Conservation (phyloP, 1,140 invertebrate species). For the Chymomyza costata region DNA sequence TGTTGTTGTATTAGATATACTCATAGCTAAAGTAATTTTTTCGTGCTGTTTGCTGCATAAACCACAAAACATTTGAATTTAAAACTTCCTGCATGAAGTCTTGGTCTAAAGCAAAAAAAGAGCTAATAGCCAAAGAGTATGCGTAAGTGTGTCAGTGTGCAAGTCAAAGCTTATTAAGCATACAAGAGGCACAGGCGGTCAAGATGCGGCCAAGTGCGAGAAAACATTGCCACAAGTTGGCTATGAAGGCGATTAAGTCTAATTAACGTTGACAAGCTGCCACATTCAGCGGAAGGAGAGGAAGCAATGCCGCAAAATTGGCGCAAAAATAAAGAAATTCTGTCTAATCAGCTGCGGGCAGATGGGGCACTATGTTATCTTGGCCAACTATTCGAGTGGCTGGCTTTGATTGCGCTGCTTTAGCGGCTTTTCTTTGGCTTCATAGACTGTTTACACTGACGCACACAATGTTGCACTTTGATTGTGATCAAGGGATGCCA, state of each 20-base stretch:
- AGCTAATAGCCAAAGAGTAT: constrained; percentile 1
- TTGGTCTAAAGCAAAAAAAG: constrained; percentile 31
- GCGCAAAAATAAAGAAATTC: constrained; percentile 40
- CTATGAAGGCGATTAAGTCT: constrained; percentile 37
- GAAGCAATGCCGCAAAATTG: constrained; percentile 39
- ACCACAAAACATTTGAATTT: constrained; percentile 31
- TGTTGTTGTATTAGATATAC: too few species aligned
- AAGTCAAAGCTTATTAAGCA: constrained; percentile 35
- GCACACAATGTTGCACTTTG: too few species aligned
- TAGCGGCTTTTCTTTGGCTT: too few species aligned
- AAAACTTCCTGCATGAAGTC: constrained; percentile 34
- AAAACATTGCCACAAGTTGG: neutral
- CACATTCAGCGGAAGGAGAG: too few species aligned
- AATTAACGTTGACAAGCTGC: constrained; percentile 50
- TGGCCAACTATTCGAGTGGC: neutral
- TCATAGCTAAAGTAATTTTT: too few species aligned
- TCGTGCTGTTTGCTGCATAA: constrained; percentile 47
- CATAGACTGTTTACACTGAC: too few species aligned
- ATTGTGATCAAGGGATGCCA: too few species aligned
- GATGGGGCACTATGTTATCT: too few species aligned
- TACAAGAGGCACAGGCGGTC: neutral
- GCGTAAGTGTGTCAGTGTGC: constrained; percentile 34
- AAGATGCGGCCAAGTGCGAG: constrained; percentile 7
- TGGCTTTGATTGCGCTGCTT: too few species aligned
- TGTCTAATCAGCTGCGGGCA: constrained; percentile 14